These are phyloP conservation scores for Eupithecia abbreviata DNA, from an alignment of 2,888 invertebrate species.

Conservation along the genomic window DNA sequence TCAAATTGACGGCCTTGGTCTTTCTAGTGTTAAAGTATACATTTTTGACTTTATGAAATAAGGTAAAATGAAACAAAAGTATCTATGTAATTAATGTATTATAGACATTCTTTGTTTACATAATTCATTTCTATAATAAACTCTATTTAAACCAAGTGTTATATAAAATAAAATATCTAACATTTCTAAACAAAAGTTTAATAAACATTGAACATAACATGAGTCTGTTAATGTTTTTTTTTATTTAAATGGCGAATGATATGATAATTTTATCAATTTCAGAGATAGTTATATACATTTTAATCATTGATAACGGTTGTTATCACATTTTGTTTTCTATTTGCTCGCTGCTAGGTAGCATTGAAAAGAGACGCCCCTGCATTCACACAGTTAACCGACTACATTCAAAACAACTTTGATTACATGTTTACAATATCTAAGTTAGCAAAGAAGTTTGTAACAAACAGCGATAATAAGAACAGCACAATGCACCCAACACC, in stretches of 20 bases:
- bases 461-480: conserved; percentile 67
- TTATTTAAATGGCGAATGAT: conserved; percentile 84
- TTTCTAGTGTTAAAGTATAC: neutral
- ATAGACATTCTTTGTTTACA: conserved; percentile 83
- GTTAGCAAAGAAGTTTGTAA: conserved; percentile 60
- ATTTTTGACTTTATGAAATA: neutral
- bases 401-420: conserved; percentile 50
- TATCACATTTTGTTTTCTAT: conserved; percentile 53
- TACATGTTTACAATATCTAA: conserved; percentile 57
- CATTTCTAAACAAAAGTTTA: conserved; percentile 66
- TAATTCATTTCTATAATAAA: conserved; percentile 78
- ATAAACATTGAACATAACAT: conserved; percentile 65
- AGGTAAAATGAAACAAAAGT: conserved; percentile 55
- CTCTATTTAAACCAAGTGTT: conserved; percentile 70
- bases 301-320: conserved; percentile 58
- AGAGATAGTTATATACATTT: conserved; percentile 61
- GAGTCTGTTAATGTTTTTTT: conserved; percentile 69
- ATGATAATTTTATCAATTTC: conserved; percentile 76
- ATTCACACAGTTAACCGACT: conserved; percentile 56
- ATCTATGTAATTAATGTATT: conserved; percentile 82
- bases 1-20: too few species aligned
- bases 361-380: conserved; percentile 64
- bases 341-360: conserved; percentile 59
- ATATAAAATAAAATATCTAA: conserved; percentile 65
- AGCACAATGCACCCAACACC: conserved; percentile 63